Evolutionary conservation across 2,113 vertebrate genomes (phyloP).

Genomic region (Pollachius pollachius): DNA sequence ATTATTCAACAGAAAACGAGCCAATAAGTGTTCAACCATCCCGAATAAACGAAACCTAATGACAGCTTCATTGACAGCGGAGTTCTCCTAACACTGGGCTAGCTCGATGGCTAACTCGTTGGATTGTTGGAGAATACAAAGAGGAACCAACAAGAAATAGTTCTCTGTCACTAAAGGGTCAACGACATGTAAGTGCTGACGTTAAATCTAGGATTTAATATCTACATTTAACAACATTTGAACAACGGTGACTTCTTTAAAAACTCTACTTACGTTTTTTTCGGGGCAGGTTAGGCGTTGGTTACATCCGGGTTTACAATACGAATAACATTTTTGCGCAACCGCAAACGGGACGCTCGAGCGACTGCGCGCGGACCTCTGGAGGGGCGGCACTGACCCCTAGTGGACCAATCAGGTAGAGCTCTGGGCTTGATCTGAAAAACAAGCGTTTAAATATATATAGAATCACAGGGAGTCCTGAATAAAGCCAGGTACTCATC

Average conservation of each 20-base stretch:
- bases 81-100: neutral
- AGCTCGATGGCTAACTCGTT: conserved; percentile 7
- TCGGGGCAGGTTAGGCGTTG: conserved; percentile 78
- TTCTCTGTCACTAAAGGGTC: too few species aligned
- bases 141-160: neutral
- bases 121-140: neutral
- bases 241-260: conserved; percentile 18
- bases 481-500: neutral
- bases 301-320: conserved; percentile 79
- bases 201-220: too few species aligned
- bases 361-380: neutral
- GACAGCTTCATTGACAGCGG: conserved; percentile 22
- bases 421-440: too few species aligned
- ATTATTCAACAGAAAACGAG: too few species aligned
- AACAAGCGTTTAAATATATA: neutral
- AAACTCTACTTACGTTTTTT: conserved; percentile 68
- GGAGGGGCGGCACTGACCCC: conserved; percentile 34
- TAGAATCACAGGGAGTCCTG: neutral
- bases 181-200: too few species aligned
- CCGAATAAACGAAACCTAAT: neutral
- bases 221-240: neutral
- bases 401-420: conserved; percentile 25
- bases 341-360: conserved; percentile 19
- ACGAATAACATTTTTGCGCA: conserved; percentile 47
- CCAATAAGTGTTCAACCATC: neutral